These are phyloP conservation scores for Lagodon rhomboides DNA, from an alignment of 2,797 vertebrate genomes.

Conservation along the genomic window DNA sequence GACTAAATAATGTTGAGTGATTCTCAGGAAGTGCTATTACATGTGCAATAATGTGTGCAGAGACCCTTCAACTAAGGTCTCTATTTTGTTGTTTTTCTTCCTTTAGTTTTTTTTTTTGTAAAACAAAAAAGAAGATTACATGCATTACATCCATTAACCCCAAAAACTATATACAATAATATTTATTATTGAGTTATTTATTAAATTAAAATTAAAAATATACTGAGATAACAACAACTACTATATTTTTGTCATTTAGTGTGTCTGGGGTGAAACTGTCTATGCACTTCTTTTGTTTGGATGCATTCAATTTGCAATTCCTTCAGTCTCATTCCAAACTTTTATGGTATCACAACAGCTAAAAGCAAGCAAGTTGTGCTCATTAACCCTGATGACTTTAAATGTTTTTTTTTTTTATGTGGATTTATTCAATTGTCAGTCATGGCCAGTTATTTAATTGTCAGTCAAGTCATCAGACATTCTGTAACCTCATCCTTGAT, in stretches of 20 bases:
- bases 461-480: constrained; percentile 41
- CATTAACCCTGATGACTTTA: constrained; percentile 44
- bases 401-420: constrained; percentile 51
- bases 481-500: constrained; percentile 39
- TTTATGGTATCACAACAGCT: constrained; percentile 59
- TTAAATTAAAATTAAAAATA: background rate
- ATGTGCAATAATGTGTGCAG: constrained; percentile 61
- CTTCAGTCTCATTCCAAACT: constrained; percentile 84
- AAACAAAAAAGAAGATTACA: constrained; percentile 26
- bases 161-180: constrained; percentile 6
- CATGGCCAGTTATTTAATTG: constrained; percentile 53
- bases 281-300: constrained; percentile 62
- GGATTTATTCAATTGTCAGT: constrained; percentile 40
- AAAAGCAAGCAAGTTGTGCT: constrained; percentile 61
- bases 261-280: constrained; percentile 56
- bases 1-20: constrained; percentile 50
- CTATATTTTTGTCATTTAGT: constrained; percentile 23
- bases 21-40: constrained; percentile 66
- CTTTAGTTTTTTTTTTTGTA: constrained; percentile 29
- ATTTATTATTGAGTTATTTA: constrained; percentile 3
- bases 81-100: constrained; percentile 27
- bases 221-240: constrained; percentile 10
- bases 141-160: constrained; percentile 15
- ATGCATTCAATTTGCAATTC: constrained; percentile 62
- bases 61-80: constrained; percentile 30